These are phyloP conservation scores for Unio pictorum DNA, from an alignment of 2,888 invertebrate genomes.

Conservation along the genomic window DNA sequence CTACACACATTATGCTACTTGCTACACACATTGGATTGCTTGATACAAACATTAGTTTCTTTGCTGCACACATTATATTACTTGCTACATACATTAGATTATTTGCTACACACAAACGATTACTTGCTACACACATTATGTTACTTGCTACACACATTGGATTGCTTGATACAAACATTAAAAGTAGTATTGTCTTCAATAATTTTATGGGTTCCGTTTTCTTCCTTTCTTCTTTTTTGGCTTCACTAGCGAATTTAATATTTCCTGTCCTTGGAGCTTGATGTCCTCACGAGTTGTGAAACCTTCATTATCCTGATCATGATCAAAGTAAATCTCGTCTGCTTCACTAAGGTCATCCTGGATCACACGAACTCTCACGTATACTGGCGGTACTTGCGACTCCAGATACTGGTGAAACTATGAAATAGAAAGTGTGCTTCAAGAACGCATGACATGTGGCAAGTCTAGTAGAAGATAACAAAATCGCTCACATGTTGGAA, in stretches of 20 bases:
- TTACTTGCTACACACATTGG: too few species aligned
- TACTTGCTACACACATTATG: too few species aligned
- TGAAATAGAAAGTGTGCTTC: slow-evolving; percentile 1
- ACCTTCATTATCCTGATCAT: slow-evolving; percentile 56
- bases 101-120: too few species aligned
- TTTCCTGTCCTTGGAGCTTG: slow-evolving; percentile 50
- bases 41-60: too few species aligned
- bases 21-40: too few species aligned
- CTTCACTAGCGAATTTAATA: slow-evolving; percentile 50
- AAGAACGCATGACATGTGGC: neutral
- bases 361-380: slow-evolving; percentile 47
- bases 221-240: slow-evolving; percentile 52
- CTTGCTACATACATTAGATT: too few species aligned
- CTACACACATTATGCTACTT: too few species aligned
- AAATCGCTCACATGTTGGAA: neutral
- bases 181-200: too few species aligned
- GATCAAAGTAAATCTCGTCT: slow-evolving; percentile 54
- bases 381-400: slow-evolving; percentile 45
- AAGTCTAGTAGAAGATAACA: neutral
- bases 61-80: too few species aligned
- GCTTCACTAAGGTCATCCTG: slow-evolving; percentile 42
- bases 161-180: too few species aligned
- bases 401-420: slow-evolving; percentile 53
- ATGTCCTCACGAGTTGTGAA: slow-evolving; percentile 54
- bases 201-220: slow-evolving; percentile 32